phyloP scores from a whole-genome alignment of 2,113 vertebrate species.

The Chascanopsetta lugubris region DNA sequence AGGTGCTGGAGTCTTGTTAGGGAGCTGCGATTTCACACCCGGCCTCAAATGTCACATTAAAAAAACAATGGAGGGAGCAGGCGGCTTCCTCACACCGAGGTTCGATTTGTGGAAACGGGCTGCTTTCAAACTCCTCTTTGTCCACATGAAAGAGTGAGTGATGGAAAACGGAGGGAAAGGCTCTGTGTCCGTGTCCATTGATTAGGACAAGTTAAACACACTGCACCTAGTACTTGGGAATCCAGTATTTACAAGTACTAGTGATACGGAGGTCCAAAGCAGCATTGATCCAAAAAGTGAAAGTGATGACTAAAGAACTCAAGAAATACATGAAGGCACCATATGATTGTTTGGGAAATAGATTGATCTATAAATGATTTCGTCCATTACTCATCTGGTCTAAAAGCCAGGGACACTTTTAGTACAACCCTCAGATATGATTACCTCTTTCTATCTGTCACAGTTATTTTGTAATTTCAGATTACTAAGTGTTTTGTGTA shows the following conservation, averaged over 20 bases:
- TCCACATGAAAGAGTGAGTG: neutral
- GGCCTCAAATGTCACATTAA: constrained; percentile 59
- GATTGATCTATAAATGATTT: too few species aligned
- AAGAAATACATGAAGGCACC: neutral
- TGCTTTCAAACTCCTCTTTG: constrained; percentile 6
- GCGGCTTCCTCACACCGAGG: constrained; percentile 10
- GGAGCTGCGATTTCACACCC: constrained; percentile 60
- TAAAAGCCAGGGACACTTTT: too few species aligned
- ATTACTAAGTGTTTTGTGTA: too few species aligned
- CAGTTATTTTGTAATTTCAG: too few species aligned
- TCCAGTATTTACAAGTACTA: too few species aligned
- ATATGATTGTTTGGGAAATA: neutral
- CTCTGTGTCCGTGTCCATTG: neutral
- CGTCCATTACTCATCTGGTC: too few species aligned
- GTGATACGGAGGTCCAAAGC: too few species aligned
- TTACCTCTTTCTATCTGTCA: too few species aligned
- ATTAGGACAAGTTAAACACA: neutral
- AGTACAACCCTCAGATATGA: too few species aligned
- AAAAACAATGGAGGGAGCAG: constrained; percentile 30
- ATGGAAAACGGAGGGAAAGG: neutral
- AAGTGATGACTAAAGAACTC: neutral
- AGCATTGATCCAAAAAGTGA: too few species aligned
- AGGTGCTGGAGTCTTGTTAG: constrained; percentile 41
- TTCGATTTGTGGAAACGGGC: constrained; percentile 29
- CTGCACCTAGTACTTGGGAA: neutral